phyloP scores from a whole-genome alignment of 1,140 invertebrate species.

The Planococcus citri region DNA sequence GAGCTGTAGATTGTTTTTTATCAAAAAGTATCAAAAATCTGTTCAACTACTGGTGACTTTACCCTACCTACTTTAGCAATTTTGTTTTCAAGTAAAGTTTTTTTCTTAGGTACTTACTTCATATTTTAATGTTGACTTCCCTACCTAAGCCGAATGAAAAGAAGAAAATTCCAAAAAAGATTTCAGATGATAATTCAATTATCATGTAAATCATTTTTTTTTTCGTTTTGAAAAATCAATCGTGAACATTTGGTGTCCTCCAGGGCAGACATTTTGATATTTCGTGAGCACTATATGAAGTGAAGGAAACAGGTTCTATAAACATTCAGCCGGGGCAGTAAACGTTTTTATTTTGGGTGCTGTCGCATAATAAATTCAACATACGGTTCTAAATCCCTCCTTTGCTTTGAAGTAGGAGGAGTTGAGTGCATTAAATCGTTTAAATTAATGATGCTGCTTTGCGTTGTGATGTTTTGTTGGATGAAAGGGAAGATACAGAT shows the following conservation, averaged over 20 bases:
- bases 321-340: not conserved
- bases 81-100: no score
- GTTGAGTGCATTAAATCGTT: constrained; percentile 20
- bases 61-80: no score
- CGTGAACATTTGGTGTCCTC: not conserved
- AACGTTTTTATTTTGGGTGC: constrained; percentile 7
- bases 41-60: no score
- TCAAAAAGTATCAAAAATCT: no score
- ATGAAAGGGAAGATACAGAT: constrained; percentile 18
- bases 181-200: no score
- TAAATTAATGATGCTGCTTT: constrained; percentile 16
- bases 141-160: no score
- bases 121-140: no score
- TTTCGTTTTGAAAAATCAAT: no score
- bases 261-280: not conserved
- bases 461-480: constrained; percentile 15
- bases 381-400: constrained; percentile 4
- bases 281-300: not conserved
- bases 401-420: constrained; percentile 14
- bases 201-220: no score
- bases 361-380: constrained; percentile 3
- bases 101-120: no score
- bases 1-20: no score
- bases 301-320: not conserved
- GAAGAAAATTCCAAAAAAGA: no score